Base-by-base conservation (phyloP, 1,140 invertebrate species). In the Belonocnema kinseyi region DNA sequence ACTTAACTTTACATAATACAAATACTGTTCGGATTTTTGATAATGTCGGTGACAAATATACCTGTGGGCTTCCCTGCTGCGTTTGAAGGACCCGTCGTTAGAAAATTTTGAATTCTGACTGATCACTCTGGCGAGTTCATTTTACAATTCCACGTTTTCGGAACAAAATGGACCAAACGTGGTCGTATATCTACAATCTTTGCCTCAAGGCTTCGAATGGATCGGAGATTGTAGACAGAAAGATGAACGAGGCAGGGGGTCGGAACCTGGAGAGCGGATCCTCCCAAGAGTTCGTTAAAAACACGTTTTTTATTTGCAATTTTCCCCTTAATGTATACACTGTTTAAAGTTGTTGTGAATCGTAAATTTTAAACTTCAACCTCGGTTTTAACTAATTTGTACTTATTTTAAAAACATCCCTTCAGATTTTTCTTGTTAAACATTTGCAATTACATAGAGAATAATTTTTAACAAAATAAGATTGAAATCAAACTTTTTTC, bases 171-270 rank as follows among this genome's bases (percentile, higher is more conserved):
- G 13, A 53, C 10, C n/a, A 54, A 54, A 54, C 53, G n/a, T 19
- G n/a, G 17, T 54, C 53, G 53, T 7, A 54, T 54, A 54, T 54
- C 53, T 54, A 54, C n/a, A 17, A 54, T 54, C 53, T 54, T 54
- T 17, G 53, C 6, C n/a, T 54, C 53, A 54, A 54, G 53, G 16
- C 11, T 54, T 54, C 53, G 53, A 54, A 54, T 54, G 53, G 53
- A 17, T 54, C 53, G 53, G 53, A 54, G 53, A 54, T 54, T 54
- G 53, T 5, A 54, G 53, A 54, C 53, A 54, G 53, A 54, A 54
- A 54, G 53, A 54, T 54, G 53, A 54, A 54, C 53, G 53, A 54
- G 53, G 53, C 53, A 54, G 53, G 53, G 53, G 53, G 16, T 19
- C 53, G 53, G 17, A 19, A 54, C 53, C 53, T 54, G 53, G 53